phyloP scores from a whole-genome alignment of 1,140 invertebrate species.

The Brachionus sp. region DNA sequence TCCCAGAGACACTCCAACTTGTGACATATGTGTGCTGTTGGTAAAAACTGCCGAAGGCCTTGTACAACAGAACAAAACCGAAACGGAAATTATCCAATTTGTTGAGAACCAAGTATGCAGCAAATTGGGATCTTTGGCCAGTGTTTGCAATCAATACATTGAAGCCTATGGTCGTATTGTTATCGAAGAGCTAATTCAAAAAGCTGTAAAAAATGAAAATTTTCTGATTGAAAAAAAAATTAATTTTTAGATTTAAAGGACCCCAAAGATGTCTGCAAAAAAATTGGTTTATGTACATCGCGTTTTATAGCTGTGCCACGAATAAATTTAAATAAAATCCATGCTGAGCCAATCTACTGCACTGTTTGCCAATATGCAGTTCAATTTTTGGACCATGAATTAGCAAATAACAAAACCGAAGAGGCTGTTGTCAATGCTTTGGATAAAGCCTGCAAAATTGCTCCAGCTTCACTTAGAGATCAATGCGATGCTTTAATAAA shows the following conservation, averaged over 20 bases:
- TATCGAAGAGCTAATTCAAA: conserved; percentile 17
- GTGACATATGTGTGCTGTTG: conserved; percentile 6
- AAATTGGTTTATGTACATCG: background rate
- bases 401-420: conserved; percentile 35
- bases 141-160: conserved; percentile 24
- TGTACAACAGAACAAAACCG: conserved; percentile 14
- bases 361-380: conserved; percentile 42
- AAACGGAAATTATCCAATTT: conserved; percentile 8
- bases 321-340: background rate
- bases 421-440: conserved; percentile 18
- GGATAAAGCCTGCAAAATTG: conserved; percentile 33
- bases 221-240: background rate
- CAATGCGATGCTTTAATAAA: conserved; percentile 33
- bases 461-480: background rate
- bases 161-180: conserved; percentile 12
- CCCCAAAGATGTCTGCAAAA: conserved; percentile 1
- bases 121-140: conserved; percentile 26
- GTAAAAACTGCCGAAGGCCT: background rate
- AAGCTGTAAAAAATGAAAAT: background rate
- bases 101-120: conserved; percentile 11
- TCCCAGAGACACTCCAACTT: background rate
- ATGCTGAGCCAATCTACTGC: background rate
- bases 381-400: conserved; percentile 39
- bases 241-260: background rate
- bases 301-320: background rate